Percentiles rank a stretch among this genome's conserved stretches.
Evolutionary conservation across 2,113 vertebrate species (phyloP).

Genomic region (Heterocephalus glaber): DNA sequence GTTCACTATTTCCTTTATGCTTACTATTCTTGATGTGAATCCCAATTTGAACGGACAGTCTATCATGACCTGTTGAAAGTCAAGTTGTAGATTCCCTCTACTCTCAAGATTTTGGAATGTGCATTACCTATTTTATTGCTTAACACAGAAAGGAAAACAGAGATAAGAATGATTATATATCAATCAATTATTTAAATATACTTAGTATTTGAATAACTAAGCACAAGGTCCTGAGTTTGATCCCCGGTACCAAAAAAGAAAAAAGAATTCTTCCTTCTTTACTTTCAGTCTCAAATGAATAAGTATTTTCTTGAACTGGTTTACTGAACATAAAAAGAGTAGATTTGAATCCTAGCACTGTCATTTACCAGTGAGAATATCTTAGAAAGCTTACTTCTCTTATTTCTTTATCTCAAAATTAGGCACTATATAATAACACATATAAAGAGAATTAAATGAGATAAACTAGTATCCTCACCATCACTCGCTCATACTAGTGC

Average conservation of each 20-base stretch:
- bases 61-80: slow-evolving; percentile 18
- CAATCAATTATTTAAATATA: slow-evolving; percentile 16
- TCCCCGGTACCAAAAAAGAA: too few relatives aligned
- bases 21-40: slow-evolving; percentile 51
- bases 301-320: slow-evolving; percentile 37
- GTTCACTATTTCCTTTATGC: slow-evolving; percentile 11
- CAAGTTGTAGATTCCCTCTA: background rate
- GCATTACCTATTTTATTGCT: background rate
- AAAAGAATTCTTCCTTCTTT: background rate
- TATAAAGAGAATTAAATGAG: slow-evolving; percentile 22
- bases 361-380: slow-evolving; percentile 19
- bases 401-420: slow-evolving; percentile 38
- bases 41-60: background rate
- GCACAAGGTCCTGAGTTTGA: too few relatives aligned
- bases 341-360: slow-evolving; percentile 41
- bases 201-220: background rate
- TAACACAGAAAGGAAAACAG: background rate
- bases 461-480: background rate
- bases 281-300: background rate
- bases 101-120: slow-evolving; percentile 22
- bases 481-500: background rate
- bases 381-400: background rate
- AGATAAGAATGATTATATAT: background rate
- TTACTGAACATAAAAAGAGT: background rate
- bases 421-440: background rate